Base-by-base conservation (phyloP, 2,888 invertebrate genomes). In the Tenthredo mesomela region DNA sequence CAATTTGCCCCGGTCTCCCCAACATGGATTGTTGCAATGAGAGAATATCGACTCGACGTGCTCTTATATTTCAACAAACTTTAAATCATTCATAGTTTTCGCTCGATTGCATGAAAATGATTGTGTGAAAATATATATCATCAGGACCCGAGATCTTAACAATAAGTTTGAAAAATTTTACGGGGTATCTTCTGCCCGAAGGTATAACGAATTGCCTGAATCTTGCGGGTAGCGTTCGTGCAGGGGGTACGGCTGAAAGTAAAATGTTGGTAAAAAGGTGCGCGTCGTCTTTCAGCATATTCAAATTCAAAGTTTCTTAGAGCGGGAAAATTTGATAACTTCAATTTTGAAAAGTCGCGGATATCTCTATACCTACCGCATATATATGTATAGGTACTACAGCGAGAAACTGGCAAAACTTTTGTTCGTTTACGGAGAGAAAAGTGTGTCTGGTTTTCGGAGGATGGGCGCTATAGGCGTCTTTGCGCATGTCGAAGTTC, bases 281-380 rank as follows among this genome's bases (percentile, higher is more conserved):
- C 12, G 78, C 78, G 33, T 78, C 78, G n/a, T 58, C 33, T 78
- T 54, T 85, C 85, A 85, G 84, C 86, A 85, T 85, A 87, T 87
- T 86, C 86, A 86, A 86, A 88, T 87, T 87, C 85, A 85, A 88
- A 88, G 87, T 88, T 88, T 87, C 84, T 43, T 84, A 75, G 84
- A 85, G 78, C 86, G 86, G 54, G 84, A 83, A 87, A 87, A 25
- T 86, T 88, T 87, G 85, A 84, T 85, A 86, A 88, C 87, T 88
- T 87, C 12, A n/a, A 82, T 82, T 82, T 82, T 40, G 67, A 82
- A 67, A 82, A 82, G 82, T 29, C 43, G 75, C 75, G 50, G 15
- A 40, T 50, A 9, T 61, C 61, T 61, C 61, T 61, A 43, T 21
- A 21, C 73, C 21, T 7, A 37, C 7, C 37, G 37, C 37, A 15